Base-by-base conservation (phyloP, 2,113 vertebrate species). In the Chlamydotis undulata region DNA sequence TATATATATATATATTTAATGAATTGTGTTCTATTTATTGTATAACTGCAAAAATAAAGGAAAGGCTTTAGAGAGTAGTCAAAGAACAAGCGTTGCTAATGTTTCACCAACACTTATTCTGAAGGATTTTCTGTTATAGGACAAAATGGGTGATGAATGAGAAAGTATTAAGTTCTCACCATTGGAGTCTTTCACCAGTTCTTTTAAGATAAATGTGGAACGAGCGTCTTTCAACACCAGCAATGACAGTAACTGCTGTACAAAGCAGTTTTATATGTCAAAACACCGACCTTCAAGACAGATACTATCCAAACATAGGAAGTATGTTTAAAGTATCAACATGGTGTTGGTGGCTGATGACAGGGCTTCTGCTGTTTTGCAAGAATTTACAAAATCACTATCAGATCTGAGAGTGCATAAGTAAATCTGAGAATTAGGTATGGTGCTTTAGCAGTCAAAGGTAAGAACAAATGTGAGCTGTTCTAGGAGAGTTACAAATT, bases 381-480 rank as follows among this genome's bases (percentile, higher is more conserved):
- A 78, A 61, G 47, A 50, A 33, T 37, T 85, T 49, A 18, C 82
- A 45, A 74, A 75, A 29, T 57, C 65, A 3, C 45, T 53, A 1
- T 53, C 5, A 12, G 19, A 18, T 57, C 43, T 85, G 56, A 25
- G 78, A 74, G 33, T 57, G 35, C 19, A 0, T 26, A 21, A 67
- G 50, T 64, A 24, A 57, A 56, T 49, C 25, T 52, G 29, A 56
- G 56, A n/a, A 83, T 67, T 24, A 39, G 56, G 5, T 25, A n/a
- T 21, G 16, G 67, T 57, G 47, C 41, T n/a, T 67, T 18, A 61
- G 60, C 79, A 73, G 43, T 19, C 59, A 35, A 41, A 77, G 55
- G 50, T 35, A 26, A 41, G 65, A 68, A 64, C 1, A 1, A 7
- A 6, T 0, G 3, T 12, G 23, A 74, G 14, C 15, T 1, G 0